Conservation (phyloP, 2,888 invertebrate species). For the Lampropteryx suffumata region DNA sequence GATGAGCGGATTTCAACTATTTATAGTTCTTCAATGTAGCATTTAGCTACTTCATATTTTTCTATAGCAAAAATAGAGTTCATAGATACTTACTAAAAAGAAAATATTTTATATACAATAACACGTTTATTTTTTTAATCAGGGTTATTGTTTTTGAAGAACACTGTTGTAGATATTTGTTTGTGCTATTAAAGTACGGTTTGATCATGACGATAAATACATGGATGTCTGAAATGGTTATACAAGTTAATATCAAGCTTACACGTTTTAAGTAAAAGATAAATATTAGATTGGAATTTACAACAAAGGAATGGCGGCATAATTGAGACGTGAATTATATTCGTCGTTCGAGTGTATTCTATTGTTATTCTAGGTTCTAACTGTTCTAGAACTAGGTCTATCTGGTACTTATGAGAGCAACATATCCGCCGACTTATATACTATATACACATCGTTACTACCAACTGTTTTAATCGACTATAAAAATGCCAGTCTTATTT, state of each 20-base stretch:
- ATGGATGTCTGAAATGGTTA: too few species aligned
- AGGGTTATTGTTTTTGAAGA: slow-evolving; percentile 6
- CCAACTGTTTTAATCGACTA: neutral
- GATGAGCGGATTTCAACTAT: slow-evolving; percentile 1
- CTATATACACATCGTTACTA: slow-evolving; percentile 14
- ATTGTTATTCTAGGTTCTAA: slow-evolving; percentile 14
- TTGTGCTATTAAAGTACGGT: neutral
- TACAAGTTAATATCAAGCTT: too few species aligned
- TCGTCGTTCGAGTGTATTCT: slow-evolving; percentile 29
- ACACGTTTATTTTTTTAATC: slow-evolving; percentile 24
- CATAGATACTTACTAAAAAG: slow-evolving; percentile 15
- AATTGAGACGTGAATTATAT: slow-evolving; percentile 16
- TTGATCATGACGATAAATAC: neutral
- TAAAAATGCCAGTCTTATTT: neutral
- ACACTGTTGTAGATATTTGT: slow-evolving; percentile 10
- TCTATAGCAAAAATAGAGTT: slow-evolving; percentile 22
- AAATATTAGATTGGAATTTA: too few species aligned
- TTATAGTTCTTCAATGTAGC: slow-evolving; percentile 12
- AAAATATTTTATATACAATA: slow-evolving; percentile 24
- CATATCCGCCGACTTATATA: slow-evolving; percentile 34
- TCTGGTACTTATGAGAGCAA: slow-evolving; percentile 23
- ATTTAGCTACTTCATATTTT: slow-evolving; percentile 24
- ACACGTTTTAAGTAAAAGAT: too few species aligned
- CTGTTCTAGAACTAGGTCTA: slow-evolving; percentile 13
- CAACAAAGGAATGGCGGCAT: too few species aligned